A percentile compares a stretch with the other conserved stretches of the same genome.
These are phyloP conservation scores for Hetaerina americana DNA, from an alignment of 1,140 invertebrate species.

Conservation along the genomic window DNA sequence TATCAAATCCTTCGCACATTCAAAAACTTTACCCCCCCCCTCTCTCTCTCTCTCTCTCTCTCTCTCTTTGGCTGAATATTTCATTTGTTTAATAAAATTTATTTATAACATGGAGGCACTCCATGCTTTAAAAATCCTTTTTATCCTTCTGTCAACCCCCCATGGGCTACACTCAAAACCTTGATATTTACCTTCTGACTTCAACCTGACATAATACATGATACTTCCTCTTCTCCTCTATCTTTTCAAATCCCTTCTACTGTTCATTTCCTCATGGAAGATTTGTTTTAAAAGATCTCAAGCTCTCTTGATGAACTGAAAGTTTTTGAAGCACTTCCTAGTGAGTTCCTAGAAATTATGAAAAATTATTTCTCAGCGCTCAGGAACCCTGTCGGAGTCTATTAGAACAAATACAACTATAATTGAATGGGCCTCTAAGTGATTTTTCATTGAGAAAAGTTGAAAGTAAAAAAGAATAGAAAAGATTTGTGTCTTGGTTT, in stretches of 20 bases:
- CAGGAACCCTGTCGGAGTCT: not conserved
- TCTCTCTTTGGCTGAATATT: conserved; percentile 13
- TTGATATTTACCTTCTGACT: not conserved
- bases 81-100: not conserved
- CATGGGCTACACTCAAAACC: not conserved
- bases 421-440: not conserved
- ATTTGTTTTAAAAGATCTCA: not conserved
- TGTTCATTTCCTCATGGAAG: not conserved
- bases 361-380: not conserved
- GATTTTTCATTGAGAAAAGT: not conserved
- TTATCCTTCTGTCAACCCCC: not conserved
- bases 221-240: not conserved
- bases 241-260: not conserved
- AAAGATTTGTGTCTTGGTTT: not conserved
- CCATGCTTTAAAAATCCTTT: not conserved
- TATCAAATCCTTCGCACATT: not conserved
- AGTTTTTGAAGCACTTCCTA: not conserved
- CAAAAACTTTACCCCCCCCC: not conserved
- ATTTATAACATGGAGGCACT: not conserved
- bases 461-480: not conserved
- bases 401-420: not conserved
- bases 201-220: not conserved
- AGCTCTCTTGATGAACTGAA: not conserved
- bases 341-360: not conserved
- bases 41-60: conserved; percentile 15